A percentile compares a stretch with the other conserved stretches of the same genome.
These are phyloP conservation scores for Campoplex capitator DNA, from an alignment of 2,888 invertebrate species.

Conservation along the genomic window DNA sequence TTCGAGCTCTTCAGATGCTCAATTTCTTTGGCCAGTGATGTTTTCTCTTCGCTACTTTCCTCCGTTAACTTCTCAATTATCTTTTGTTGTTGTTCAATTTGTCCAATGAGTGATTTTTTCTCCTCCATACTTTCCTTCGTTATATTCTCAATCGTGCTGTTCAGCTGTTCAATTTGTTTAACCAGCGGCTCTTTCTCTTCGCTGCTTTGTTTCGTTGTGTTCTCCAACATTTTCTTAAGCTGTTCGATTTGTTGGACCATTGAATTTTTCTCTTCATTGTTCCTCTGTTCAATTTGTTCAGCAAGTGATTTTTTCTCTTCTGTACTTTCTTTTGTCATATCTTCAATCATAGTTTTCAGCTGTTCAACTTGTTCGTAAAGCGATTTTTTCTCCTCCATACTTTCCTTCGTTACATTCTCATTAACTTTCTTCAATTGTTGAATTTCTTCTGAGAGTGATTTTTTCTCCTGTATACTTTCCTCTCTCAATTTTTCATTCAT, in stretches of 20 bases:
- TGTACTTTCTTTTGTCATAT: background rate
- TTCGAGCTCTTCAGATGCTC: background rate
- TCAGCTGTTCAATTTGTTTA: background rate
- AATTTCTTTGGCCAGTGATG: background rate
- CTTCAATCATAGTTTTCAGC: background rate
- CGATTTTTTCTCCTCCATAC: background rate
- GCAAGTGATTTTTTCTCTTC: background rate
- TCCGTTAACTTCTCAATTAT: background rate
- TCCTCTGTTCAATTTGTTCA: background rate
- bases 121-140: background rate
- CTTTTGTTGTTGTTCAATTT: background rate
- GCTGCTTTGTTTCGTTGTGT: background rate
- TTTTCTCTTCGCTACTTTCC: conserved; percentile 2
- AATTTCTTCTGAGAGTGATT: background rate
- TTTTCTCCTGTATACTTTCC: background rate
- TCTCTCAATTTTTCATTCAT: background rate
- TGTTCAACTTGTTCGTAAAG: background rate
- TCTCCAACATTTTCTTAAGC: background rate
- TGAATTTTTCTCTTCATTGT: background rate
- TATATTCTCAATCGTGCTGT: background rate
- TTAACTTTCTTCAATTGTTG: background rate
- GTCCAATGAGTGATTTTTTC: background rate
- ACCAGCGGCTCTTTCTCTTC: background rate
- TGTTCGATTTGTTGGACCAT: background rate
- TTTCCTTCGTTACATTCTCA: background rate